Evolutionary conservation across 2,797 vertebrate species (phyloP).

Genomic region (Epinephelus malabaricus): DNA sequence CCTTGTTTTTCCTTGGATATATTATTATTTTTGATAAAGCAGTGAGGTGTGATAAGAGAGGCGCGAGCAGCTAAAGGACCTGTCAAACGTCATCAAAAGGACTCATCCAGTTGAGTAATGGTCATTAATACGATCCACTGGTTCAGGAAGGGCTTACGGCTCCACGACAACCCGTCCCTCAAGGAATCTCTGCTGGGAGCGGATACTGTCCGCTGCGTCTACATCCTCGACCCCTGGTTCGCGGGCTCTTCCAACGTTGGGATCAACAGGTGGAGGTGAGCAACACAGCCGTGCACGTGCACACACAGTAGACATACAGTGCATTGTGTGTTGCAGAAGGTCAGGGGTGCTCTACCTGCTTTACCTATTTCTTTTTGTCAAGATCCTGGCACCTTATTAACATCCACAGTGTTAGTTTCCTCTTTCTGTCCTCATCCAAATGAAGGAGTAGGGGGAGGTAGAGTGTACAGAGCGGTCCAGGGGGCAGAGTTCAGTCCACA

Average conservation of each 20-base stretch:
- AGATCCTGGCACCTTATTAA: too few species aligned
- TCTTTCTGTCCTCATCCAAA: too few species aligned
- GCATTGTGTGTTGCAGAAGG: too few species aligned
- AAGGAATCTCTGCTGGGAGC: constrained; percentile 92
- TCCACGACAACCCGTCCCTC: constrained; percentile 96
- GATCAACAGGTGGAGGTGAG: constrained; percentile 98
- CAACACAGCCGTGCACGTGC: not conserved
- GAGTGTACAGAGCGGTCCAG: too few species aligned
- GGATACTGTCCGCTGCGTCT: constrained; percentile 93
- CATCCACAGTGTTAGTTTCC: too few species aligned
- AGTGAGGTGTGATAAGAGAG: constrained; percentile 14
- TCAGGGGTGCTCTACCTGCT: too few species aligned
- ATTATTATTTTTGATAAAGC: not conserved
- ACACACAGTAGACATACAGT: not conserved
- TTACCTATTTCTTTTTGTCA: too few species aligned
- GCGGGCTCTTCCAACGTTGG: constrained; percentile 97
- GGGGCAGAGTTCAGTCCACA: too few species aligned
- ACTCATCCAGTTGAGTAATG: constrained; percentile 87
- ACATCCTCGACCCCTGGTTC: constrained; percentile 98
- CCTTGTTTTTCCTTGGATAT: not conserved
- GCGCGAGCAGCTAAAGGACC: constrained; percentile 15
- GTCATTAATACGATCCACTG: constrained; percentile 95
- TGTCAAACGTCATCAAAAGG: constrained; percentile 27
- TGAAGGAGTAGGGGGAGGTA: too few species aligned
- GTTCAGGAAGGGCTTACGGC: constrained; percentile 98